These are phyloP conservation scores for Noctua fimbriata DNA, from an alignment of 2,888 invertebrate species.

Conservation along the genomic window DNA sequence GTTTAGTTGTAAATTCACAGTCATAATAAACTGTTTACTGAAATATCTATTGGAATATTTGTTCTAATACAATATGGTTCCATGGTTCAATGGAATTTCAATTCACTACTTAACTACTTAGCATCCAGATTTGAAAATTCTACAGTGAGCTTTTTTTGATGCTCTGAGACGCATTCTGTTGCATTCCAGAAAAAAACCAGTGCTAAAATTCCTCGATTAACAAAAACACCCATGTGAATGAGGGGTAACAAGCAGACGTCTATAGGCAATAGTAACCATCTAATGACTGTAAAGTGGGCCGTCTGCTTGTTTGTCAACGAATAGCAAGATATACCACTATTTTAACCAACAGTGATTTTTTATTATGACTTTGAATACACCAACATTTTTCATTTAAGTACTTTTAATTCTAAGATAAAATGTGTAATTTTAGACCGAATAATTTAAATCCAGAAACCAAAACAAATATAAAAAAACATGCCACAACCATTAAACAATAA, in stretches of 20 bases:
- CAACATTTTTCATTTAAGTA: not conserved
- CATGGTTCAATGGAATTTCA: not conserved
- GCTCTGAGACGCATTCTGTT: not conserved
- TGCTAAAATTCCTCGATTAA: not conserved
- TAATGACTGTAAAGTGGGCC: too few species aligned
- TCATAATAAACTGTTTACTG: constrained; percentile 9
- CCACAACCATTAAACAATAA: constrained; percentile 31
- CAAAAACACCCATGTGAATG: not conserved
- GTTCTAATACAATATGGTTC: too few species aligned
- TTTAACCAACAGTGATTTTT: not conserved
- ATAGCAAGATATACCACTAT: not conserved
- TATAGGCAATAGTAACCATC: not conserved
- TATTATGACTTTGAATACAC: constrained; percentile 16
- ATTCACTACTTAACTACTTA: not conserved
- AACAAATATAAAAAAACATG: not conserved
- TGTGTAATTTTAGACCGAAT: not conserved
- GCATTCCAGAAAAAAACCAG: not conserved
- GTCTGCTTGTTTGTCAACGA: not conserved
- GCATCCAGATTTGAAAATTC: not conserved
- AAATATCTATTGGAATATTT: not conserved
- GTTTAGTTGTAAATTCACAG: constrained; percentile 39
- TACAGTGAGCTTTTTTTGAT: not conserved
- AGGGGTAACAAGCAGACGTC: not conserved
- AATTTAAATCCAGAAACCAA: not conserved
- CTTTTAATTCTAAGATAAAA: not conserved